Percentiles rank a stretch among this genome's conserved stretches.
These are phyloP conservation scores for roundworm (Caenorhabditis elegans) DNA, from an alignment of 1,140 invertebrate genomes.

Conservation along the genomic window DNA sequence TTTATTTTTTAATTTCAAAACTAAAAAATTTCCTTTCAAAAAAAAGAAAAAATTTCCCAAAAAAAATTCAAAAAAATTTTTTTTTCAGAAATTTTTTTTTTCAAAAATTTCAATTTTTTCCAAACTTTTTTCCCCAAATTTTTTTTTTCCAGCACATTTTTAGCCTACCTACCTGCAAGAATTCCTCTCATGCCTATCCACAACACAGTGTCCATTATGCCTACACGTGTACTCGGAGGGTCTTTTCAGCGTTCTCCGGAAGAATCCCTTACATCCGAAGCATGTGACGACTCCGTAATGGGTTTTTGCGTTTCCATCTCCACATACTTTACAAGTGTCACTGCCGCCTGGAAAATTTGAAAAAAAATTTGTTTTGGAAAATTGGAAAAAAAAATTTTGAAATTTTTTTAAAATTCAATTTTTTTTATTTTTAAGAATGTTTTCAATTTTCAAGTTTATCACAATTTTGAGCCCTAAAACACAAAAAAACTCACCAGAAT, in stretches of 20 bases:
- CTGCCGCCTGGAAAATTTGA: background rate
- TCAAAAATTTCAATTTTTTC: no score
- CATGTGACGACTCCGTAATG: constrained; percentile 61
- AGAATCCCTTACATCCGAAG: constrained; percentile 51
- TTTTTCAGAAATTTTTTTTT: no score
- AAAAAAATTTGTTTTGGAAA: background rate
- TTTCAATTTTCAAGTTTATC: no score
- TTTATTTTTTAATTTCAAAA: no score
- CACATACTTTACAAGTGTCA: constrained; percentile 63
- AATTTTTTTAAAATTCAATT: background rate
- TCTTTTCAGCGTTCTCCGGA: constrained; percentile 54
- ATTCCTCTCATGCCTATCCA: constrained; percentile 66
- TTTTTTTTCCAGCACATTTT: background rate
- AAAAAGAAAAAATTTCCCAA: no score
- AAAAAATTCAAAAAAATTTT: no score
- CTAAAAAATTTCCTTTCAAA: no score
- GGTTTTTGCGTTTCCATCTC: constrained; percentile 63
- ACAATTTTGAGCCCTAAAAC: background rate
- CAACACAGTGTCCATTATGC: constrained; percentile 63
- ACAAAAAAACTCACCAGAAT: background rate
- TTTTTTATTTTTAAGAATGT: background rate
- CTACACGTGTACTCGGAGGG: constrained; percentile 63
- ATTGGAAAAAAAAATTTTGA: background rate
- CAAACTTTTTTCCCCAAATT: background rate
- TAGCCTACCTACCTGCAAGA: constrained; percentile 49